Base-by-base conservation (phyloP, 2,888 invertebrate species). In the Rosalia funebris region DNA sequence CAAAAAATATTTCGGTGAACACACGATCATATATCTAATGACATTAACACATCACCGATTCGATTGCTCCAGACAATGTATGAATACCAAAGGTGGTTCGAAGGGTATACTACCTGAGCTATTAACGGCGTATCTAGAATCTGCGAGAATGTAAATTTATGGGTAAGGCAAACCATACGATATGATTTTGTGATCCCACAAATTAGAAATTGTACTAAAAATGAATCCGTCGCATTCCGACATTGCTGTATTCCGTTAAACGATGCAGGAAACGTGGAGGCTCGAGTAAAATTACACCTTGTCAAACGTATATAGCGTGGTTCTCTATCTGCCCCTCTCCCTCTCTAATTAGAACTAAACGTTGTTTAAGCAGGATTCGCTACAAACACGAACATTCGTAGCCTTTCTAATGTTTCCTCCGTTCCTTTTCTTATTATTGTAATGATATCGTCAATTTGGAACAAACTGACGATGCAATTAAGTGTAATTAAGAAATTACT, bases 381-480 rank as follows among this genome's bases (percentile, higher is more conserved):
- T n/a, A n/a, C n/a, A n/a, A 54, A 39, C 57, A 44, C 42, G 58
- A 58, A 62, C 48, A 47, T 58, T 58, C 54, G 12, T 50, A 32
- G 58, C 61, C 61, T 64, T 64, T 64, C 64, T 58, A 65, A 65
- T 65, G 59, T 59, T 65, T 65, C 62, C 62, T 57, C 41, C 59
- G 58, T 59, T 65, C 62, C 59, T 46, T 57, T 42, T 5, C 44
- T n/a, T n/a, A n/a, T n/a, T n/a, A n/a, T 68, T 65, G 66, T 68
- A 67, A 67, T 69, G 60, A 67, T 66, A 70, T 70, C 66, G 65
- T 70, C 66, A 68, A 70, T 64, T 69, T 63, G 61, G n/a, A 50
- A 55, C 50, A 53, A 45, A 57, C 62, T 66, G 66, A 59, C 60
- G 65, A 61, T 50, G 60, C 63, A 53, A 69, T 69, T 69, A 69